Base-by-base conservation (phyloP, 1,140 invertebrate species). In the Macrobrachium nipponense region DNA sequence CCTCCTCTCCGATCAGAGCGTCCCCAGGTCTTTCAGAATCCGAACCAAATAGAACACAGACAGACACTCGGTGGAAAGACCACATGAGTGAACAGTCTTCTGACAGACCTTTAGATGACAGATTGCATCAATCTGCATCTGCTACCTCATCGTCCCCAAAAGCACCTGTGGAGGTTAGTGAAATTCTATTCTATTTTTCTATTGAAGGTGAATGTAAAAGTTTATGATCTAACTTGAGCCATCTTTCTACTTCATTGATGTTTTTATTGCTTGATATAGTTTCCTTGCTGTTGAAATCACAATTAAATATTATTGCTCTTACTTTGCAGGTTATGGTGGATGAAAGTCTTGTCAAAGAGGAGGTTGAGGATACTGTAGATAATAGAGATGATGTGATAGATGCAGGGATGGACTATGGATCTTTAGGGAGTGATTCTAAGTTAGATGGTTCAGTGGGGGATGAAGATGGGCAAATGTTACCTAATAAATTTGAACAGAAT, bases 311-410 rank as follows among this genome's bases (percentile, higher is more conserved):
- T 17, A 36, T 44, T 51, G 36, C 27, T 12, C 17, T 5, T 14
- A 68, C 8, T 36, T 66, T 15, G 27, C 81, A 86, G 84, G 84
- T 86, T 20, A 72, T 75, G 66, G 77, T 86, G 44, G 84, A 86
- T 62, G 84, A 86, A 80, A 80, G 44, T 80, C 84, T 86, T 80
- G 84, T 86, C 84, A 86, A 86, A 62, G 84, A 86, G 44, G 84
- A 86, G 59, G 80, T 86, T 68, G 78, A 79, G 20, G 84, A 86
- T 20, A 77, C 78, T 17, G 18, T 59, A 8, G 78, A 79, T 43
- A 79, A 59, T n/a, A 72, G 51, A 62, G 84, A 86, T 15, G 84
- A 86, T 73, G 60, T 80, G 15, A 61, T 86, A 60, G 84, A 86
- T 58, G 75, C 77, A 75, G 84, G 84, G 77, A 86, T 86, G 84